These are phyloP conservation scores for Rhodinocichla rosea DNA, from an alignment of 2,113 vertebrate species.

Conservation along the genomic window DNA sequence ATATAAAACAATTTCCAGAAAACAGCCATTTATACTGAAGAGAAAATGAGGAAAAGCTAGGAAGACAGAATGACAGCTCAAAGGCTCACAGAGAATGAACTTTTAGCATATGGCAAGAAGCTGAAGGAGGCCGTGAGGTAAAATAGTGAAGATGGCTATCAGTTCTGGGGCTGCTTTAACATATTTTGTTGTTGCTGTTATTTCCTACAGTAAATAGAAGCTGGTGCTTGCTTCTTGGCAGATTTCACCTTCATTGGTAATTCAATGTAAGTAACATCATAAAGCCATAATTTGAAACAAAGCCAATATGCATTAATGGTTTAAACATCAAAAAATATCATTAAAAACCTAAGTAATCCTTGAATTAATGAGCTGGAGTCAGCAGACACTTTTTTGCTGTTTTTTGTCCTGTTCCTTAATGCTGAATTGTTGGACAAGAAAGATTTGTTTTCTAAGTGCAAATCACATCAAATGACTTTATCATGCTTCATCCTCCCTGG, in stretches of 20 bases:
- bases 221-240: not conserved
- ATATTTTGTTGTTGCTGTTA: not conserved
- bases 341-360: slow-evolving; percentile 32
- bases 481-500: not conserved
- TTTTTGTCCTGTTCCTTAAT: not conserved
- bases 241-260: not conserved
- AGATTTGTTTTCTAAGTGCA: not conserved
- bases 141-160: not conserved
- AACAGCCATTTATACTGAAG: slow-evolving; percentile 20
- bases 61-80: slow-evolving; percentile 60
- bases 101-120: slow-evolving; percentile 19
- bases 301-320: not conserved
- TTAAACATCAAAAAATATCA: slow-evolving; percentile 23
- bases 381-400: not conserved
- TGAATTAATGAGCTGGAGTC: slow-evolving; percentile 27
- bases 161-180: not conserved
- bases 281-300: slow-evolving; percentile 26
- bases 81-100: slow-evolving; percentile 44
- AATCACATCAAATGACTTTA: not conserved
- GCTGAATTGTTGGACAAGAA: not conserved
- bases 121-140: not conserved
- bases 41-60: slow-evolving; percentile 20
- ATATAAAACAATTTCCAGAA: slow-evolving; percentile 49
- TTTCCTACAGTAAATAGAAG: not conserved
- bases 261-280: not conserved